These are phyloP conservation scores for Cotesia typhae DNA, from an alignment of 1,140 invertebrate genomes.

Conservation along the genomic window DNA sequence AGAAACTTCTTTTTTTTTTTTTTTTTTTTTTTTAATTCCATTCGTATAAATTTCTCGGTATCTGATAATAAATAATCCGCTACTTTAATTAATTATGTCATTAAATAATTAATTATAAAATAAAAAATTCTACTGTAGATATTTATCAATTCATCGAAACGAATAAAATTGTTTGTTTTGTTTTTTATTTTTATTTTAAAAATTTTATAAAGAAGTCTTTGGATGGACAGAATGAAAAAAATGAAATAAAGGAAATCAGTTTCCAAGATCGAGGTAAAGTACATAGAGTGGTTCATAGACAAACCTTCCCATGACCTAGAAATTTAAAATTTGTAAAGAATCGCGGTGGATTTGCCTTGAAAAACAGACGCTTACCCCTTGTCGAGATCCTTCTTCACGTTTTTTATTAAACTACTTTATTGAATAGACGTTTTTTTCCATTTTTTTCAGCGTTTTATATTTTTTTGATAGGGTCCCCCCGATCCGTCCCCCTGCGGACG, in stretches of 20 bases:
- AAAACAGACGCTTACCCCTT: slow-evolving; percentile 62
- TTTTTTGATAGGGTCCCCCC: slow-evolving; percentile 31
- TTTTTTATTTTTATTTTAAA: too few relatives aligned
- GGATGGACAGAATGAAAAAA: neutral
- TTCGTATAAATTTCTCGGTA: neutral
- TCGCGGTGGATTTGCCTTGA: slow-evolving; percentile 52
- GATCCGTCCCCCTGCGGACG: slow-evolving; percentile 39
- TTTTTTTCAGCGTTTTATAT: slow-evolving; percentile 48
- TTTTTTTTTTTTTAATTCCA: neutral
- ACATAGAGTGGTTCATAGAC: slow-evolving; percentile 38
- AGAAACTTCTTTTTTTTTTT: slow-evolving; percentile 19
- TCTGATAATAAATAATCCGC: slow-evolving; percentile 14
- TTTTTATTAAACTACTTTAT: slow-evolving; percentile 28
- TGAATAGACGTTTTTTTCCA: slow-evolving; percentile 29
- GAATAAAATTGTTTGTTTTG: too few relatives aligned
- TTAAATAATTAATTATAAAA: slow-evolving; percentile 8
- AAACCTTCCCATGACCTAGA: slow-evolving; percentile 65
- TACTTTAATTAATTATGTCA: slow-evolving; percentile 22
- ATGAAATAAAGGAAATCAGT: slow-evolving; percentile 57
- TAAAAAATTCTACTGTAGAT: too few relatives aligned
- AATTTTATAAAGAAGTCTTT: neutral
- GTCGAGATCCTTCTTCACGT: slow-evolving; percentile 45
- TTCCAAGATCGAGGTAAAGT: slow-evolving; percentile 60
- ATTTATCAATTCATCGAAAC: too few relatives aligned
- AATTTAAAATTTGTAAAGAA: slow-evolving; percentile 60